phyloP scores from a whole-genome alignment of 2,797 vertebrate species.

The Sebastes minor region DNA sequence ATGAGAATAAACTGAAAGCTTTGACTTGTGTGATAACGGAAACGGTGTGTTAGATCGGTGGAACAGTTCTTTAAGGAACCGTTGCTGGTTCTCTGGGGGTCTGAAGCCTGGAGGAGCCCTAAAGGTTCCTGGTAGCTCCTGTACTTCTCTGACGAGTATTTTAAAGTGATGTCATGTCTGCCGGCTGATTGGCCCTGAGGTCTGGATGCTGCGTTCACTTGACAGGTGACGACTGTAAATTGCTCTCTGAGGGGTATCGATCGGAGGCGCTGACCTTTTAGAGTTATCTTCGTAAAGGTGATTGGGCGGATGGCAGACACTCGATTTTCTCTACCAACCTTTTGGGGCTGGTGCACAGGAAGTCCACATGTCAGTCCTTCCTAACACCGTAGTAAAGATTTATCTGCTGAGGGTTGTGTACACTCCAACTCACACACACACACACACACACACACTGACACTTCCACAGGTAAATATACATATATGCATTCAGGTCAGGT shows the following conservation, averaged over 20 bases:
- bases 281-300: slow-evolving; percentile 1
- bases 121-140: background rate
- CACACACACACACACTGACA: background rate
- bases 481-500: background rate
- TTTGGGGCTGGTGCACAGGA: background rate
- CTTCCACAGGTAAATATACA: background rate
- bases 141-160: background rate
- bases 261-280: slow-evolving; percentile 42
- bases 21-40: background rate
- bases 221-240: slow-evolving; percentile 29
- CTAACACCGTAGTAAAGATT: background rate
- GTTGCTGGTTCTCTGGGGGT: background rate
- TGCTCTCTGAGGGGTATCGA: slow-evolving; percentile 41
- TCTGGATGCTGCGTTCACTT: background rate
- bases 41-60: background rate
- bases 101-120: background rate
- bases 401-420: background rate
- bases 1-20: background rate
- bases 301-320: slow-evolving; percentile 1
- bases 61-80: background rate
- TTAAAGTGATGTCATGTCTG: background rate
- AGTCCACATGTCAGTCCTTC: slow-evolving; percentile 28
- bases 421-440: background rate
- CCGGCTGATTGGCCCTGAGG: background rate
- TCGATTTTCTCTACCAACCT: background rate